Evolutionary conservation across 2,888 invertebrate species (phyloP), one percentile per base, ranked within the genome.

Genomic region (Mythimna albipuncta): DNA sequence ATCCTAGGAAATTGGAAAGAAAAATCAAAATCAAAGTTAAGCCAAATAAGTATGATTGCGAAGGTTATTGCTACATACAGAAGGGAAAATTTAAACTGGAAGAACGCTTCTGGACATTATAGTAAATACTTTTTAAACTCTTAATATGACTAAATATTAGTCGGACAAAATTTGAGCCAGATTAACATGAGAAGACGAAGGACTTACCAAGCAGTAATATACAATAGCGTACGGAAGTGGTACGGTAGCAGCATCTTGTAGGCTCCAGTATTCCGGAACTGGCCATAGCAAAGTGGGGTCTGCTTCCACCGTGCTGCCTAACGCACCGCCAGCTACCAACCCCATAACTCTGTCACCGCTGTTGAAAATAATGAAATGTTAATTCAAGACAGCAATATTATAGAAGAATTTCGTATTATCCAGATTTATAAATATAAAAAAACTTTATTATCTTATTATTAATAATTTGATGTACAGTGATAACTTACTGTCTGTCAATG

Each of bases 161-260:
- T 3, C 3, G 32, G 32, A 3, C 32, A 32, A 32, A 32, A 32
- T 32, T 32, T 32, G 32, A 32, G 32, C 1, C 5, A 32, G 32
- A 32, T 32, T 5, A 3, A 32, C 32, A 38, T 38, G 38, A 38
- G 6, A 7, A 6, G 38, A 7, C 0, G 38, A 7, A 38, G 6
- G 7, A 41, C 88, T 89, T 83, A 93, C 93, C 78, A 93, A 82
- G 75, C 89, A 90, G 74, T 93, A 93, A 72, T 88, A 93, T 0
- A 93, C 93, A n/a, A 89, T 72, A 0, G 88, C 70, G 44, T 88
- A 92, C 2, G 98, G 98, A 54, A 98, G 97, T 0, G 98, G 98
- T 1, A 98, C 97, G 0, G 98, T 97, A 0, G 98, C 97, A 5
- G 98, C 98, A 75, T 98, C 97, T 89, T 97, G 97, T 19, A 98